Base-by-base conservation (phyloP, 2,113 vertebrate species). In the Todiramphus saurophagus region DNA sequence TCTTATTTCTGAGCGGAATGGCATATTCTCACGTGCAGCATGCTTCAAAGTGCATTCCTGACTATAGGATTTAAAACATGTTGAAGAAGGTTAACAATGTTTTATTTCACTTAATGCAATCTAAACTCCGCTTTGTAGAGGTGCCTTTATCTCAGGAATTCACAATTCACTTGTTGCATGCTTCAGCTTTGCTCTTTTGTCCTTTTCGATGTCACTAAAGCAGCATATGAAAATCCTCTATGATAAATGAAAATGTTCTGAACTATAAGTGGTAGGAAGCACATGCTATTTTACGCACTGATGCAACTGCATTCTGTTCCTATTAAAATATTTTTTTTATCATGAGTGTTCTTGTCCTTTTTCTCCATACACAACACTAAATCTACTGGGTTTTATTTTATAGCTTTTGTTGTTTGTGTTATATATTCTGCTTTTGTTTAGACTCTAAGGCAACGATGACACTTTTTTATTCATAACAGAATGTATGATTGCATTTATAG, bases 341-440 rank as follows among this genome's bases (percentile, higher is more conserved):
- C 53, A 7, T 73, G 48, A 93, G 17, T 70, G 53, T 35, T 87
- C 80, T 90, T 93, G 74, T 82, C 87, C 39, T 81, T 84, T 94
- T 62, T 69, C 66, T 95, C 63, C 59, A 76, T 46, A 72, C 41
- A 87, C 0, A 2, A 35, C 67, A 56, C 39, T 80, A 77, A 70
- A 53, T 89, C 46, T 83, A 74, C 88, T 88, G 91, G 44, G 76
- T 79, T 91, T 93, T 96, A 95, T 94, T 96, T 96, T 93, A 72
- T 60, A 56, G 64, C 60, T 93, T 91, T 96, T 87, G n/a, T 74
- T 92, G 86, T 87, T 80, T 93, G 66, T 7, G 0, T 73, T 87
- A 43, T 33, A n/a, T 16, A 63, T 87, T 94, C 92, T 69, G 78
- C 81, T 89, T 93, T 93, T 83, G 43, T 95, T 96, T 90, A 88